Evolutionary conservation across 2,888 invertebrate genomes (phyloP).

Genomic region (Neuroscelio doddi): DNA sequence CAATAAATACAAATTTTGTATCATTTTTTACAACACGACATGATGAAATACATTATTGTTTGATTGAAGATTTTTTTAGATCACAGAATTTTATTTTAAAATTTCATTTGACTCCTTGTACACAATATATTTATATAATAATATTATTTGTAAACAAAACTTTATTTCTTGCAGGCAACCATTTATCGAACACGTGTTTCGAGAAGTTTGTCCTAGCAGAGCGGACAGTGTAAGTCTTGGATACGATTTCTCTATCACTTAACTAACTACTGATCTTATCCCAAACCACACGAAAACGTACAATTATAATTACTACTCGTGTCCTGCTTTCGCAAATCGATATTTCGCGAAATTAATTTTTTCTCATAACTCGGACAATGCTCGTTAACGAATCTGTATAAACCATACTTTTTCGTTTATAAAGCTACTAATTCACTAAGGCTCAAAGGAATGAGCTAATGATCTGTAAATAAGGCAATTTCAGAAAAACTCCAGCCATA

Average conservation of each 20-base stretch:
- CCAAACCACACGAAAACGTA: constrained; percentile 57
- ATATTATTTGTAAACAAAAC: background rate
- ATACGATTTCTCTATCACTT: constrained; percentile 64
- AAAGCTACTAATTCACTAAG: constrained; percentile 2
- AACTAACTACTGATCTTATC: constrained; percentile 65
- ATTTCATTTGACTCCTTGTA: too few species aligned
- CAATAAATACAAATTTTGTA: too few species aligned
- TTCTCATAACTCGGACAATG: background rate
- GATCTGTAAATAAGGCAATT: background rate
- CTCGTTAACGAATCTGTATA: constrained; percentile 4
- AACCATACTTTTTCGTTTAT: constrained; percentile 7
- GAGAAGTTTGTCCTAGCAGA: constrained; percentile 84
- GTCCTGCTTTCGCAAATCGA: constrained; percentile 51
- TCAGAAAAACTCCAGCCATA: too few species aligned
- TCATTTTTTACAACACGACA: background rate
- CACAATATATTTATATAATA: too few species aligned
- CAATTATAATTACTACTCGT: constrained; percentile 62
- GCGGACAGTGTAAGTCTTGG: constrained; percentile 79
- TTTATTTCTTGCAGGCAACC: constrained; percentile 76
- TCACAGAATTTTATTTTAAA: too few species aligned
- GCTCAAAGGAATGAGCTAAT: background rate
- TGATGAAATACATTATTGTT: background rate
- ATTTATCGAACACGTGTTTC: constrained; percentile 85
- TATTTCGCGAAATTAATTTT: background rate
- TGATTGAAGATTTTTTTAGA: too few species aligned